Base-by-base conservation (phyloP, 2,888 invertebrate species). In the Poecilus cupreus region DNA sequence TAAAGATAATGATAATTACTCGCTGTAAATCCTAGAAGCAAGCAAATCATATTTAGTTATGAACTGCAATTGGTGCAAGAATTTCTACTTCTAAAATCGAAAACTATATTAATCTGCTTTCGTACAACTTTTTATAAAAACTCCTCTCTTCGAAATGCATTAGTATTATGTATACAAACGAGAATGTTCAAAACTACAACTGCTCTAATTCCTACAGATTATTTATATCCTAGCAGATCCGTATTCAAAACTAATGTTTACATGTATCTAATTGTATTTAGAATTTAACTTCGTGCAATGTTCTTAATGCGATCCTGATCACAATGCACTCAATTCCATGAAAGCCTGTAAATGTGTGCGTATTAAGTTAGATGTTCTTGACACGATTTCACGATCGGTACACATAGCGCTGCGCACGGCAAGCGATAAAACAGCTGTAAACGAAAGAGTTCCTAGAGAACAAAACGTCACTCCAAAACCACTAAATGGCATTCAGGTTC, bases 1-100 rank as follows among this genome's bases (percentile, higher is more conserved):
- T 72, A 72, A 20, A 39, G 43, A 72, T 72, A 72, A 72, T 72
- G 22, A 72, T 72, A 20, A 64, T 32, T 64, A 64, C 64, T 64
- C 37, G 16, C 18, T 64, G 64, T 37, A 51, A 51, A 51, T 51
- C 51, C 51, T 32, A 8, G 51, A 37, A 32, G 8, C 37, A 64
- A 64, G 64, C 64, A 64, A 57, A 64, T 64, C 64, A 32, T 64
- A 3, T 32, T n/a, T n/a, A n/a, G 22, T 57, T 51, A 51, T 18
- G 51, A 51, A 20, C 51, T 51, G 10, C 16, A 51, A 18, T 20
- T 51, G 20, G 18, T 20, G 20, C 11, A 51, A 20, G 51, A 10
- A 51, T 51, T 51, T 51, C 51, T 51, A 18, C 20, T 51, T 10
- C 8, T 51, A 46, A 10, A 46, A n/a, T 10, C 10, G n/a, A 1